Base-by-base conservation (phyloP, 2,888 invertebrate species). In the Netelia inedita region DNA sequence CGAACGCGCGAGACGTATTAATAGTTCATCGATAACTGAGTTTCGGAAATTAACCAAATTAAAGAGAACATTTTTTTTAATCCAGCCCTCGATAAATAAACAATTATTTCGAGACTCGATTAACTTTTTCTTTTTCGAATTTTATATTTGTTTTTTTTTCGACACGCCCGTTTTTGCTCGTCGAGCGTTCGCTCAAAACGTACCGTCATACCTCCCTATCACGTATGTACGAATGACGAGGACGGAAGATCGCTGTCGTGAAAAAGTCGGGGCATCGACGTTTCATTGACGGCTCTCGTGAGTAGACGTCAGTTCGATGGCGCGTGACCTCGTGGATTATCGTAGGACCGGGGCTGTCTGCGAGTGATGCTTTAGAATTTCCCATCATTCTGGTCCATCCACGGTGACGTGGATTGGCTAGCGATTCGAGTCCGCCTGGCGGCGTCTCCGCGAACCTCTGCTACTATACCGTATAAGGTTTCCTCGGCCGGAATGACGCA, bases 261-360 rank as follows among this genome's bases (percentile, higher is more conserved):
- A 59, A 79, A 83, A 74, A 83, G 57, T 69, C 43, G 43, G 69
- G n/a, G 19, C 16, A 61, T n/a, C 73, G 82, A 79, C 82, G 61
- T 74, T 79, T 72, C 72, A 73, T 53, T 68, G 73, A 73, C 43
- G 73, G 72, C 43, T 55, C 78, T 43, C 28, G 72, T 53, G 79
- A 59, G 35, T 55, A 35, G 43, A 78, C 76, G 82, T 73, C 66
- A 82, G 73, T 41, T 79, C 41, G 78, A 43, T 72, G 50, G 82
- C 59, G 50, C 53, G 68, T 73, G 73, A 79, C 73, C 73, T 53
- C 57, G 65, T 55, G 82, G 78, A 73, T 83, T 79, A 78, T 68
- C 61, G 53, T 69, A 23, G 23, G 11, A 23, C 28, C 59, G n/a
- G 23, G 50, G 61, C 10, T 63, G 57, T n/a, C 68, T 28, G 57